These are phyloP conservation scores for Pachypsylla venusta DNA, from an alignment of 1,140 invertebrate genomes.

Conservation along the genomic window DNA sequence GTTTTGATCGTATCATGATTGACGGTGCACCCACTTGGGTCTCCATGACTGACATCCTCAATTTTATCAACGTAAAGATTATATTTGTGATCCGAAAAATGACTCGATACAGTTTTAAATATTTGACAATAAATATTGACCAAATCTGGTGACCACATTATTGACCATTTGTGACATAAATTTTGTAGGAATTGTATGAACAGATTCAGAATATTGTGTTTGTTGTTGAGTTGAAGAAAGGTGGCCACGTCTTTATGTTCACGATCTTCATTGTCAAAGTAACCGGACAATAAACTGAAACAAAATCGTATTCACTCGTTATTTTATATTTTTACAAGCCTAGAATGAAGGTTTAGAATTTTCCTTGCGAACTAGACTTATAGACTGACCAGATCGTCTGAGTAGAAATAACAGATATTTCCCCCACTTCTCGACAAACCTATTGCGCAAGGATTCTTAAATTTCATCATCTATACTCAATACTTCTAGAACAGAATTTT, in stretches of 20 bases:
- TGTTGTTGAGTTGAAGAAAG: not conserved
- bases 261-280: not conserved
- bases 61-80: not conserved
- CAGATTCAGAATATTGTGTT: not conserved
- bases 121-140: slow-evolving; percentile 13
- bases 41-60: not conserved
- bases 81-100: not conserved
- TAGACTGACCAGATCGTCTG: no score
- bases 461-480: no score
- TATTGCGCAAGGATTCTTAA: no score
- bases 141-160: slow-evolving; percentile 14
- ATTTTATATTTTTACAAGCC: no score
- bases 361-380: no score
- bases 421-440: no score
- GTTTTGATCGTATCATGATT: not conserved
- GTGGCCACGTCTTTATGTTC: not conserved
- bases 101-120: slow-evolving; percentile 12
- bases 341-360: no score
- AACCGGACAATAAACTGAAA: not conserved
- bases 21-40: no score
- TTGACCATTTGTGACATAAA: slow-evolving; percentile 12
- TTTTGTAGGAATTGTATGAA: not conserved
- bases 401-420: no score
- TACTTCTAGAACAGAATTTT: no score
- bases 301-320: no score